Conservation (phyloP, 2,113 vertebrate species). For the Porphyrio hochstetteri region DNA sequence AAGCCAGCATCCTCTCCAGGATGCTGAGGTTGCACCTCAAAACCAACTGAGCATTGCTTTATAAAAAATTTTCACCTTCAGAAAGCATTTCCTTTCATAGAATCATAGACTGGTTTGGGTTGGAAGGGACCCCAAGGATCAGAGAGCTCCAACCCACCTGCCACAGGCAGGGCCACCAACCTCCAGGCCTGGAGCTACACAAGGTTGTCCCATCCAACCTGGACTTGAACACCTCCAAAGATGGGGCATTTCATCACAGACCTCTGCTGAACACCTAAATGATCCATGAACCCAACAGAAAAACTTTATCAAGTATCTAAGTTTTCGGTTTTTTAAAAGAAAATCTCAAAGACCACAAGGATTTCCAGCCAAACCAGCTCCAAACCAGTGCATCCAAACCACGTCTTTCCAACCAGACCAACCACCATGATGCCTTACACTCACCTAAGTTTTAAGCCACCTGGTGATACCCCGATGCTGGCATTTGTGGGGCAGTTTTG, state of each 20-base stretch:
- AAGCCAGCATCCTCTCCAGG: background rate
- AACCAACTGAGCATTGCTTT: background rate
- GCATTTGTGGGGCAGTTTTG: background rate
- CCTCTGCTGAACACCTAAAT: background rate
- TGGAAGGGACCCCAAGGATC: too few relatives aligned
- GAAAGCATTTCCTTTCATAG: background rate
- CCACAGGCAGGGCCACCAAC: too few relatives aligned
- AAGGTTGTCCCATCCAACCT: too few relatives aligned
- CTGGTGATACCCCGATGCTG: accelerated
- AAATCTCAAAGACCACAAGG: too few relatives aligned
- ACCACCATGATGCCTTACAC: background rate
- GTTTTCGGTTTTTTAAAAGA: accelerated
- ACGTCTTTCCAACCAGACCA: background rate
- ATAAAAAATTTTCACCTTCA: background rate
- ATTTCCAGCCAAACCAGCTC: background rate
- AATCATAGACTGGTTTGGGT: too few relatives aligned
- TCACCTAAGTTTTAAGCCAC: background rate
- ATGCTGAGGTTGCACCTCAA: background rate
- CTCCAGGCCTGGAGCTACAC: too few relatives aligned
- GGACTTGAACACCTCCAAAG: too few relatives aligned
- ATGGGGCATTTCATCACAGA: background rate
- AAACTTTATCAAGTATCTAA: background rate
- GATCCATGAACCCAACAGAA: background rate
- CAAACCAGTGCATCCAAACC: background rate
- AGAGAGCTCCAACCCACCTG: too few relatives aligned